phyloP scores from a whole-genome alignment of 2,888 invertebrate species.

The Cynaeus angustus region DNA sequence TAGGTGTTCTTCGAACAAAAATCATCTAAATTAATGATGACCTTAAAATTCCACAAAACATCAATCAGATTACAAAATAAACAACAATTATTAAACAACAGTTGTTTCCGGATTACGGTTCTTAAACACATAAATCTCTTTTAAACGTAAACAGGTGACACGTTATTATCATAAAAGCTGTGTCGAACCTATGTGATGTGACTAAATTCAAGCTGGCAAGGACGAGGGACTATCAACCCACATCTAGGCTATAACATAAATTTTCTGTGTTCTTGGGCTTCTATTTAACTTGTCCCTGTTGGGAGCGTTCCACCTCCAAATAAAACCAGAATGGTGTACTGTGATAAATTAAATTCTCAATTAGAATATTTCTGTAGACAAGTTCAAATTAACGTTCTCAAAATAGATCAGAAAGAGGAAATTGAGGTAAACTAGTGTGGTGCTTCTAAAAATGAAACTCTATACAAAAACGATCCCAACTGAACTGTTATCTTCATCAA shows the following conservation, averaged over 20 bases:
- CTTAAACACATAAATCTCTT: conserved; percentile 40
- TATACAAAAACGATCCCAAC: not conserved
- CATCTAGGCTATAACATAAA: conserved; percentile 9
- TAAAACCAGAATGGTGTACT: conserved; percentile 19
- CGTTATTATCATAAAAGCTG: conserved; percentile 40
- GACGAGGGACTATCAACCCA: conserved; percentile 5
- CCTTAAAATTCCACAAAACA: conserved; percentile 14
- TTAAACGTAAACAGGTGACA: conserved; percentile 40
- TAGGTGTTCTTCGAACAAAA: not conserved
- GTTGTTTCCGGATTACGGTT: conserved; percentile 44
- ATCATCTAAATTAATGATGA: conserved; percentile 4
- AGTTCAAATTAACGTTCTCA: conserved; percentile 16
- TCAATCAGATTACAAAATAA: conserved; percentile 24
- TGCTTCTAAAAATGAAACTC: not conserved
- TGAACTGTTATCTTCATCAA: not conserved
- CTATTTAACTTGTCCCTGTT: conserved; percentile 16
- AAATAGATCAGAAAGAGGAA: conserved; percentile 21
- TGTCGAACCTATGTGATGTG: conserved; percentile 16
- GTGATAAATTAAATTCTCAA: conserved; percentile 26
- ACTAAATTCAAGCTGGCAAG: conserved; percentile 14
- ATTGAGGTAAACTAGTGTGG: not conserved
- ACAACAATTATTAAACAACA: conserved; percentile 37
- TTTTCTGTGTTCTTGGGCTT: conserved; percentile 4
- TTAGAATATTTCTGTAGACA: conserved; percentile 13
- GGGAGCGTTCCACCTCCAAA: conserved; percentile 10